These are phyloP conservation scores for Hylaeus volcanicus DNA, from an alignment of 1,140 invertebrate genomes.

Conservation along the genomic window DNA sequence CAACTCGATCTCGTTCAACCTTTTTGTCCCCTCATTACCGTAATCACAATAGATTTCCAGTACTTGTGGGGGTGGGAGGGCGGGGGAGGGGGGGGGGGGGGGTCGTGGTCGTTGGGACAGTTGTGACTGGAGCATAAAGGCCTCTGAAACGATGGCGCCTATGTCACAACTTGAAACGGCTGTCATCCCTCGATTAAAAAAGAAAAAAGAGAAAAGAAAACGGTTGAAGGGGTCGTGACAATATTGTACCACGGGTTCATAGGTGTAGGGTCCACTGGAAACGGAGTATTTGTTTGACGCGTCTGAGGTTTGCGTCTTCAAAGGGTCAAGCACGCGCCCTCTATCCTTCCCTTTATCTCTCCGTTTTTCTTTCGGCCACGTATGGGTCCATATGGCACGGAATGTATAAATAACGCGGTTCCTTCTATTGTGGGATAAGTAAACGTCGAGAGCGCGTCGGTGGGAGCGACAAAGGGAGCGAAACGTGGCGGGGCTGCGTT, in stretches of 20 bases:
- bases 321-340: constrained; percentile 64
- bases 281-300: constrained; percentile 63
- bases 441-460: constrained; percentile 43
- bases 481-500: not conserved
- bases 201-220: constrained; percentile 16
- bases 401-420: constrained; percentile 71
- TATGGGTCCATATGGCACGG: constrained; percentile 61
- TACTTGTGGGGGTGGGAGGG: not conserved
- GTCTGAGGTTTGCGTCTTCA: constrained; percentile 65
- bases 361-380: constrained; percentile 3
- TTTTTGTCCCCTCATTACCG: constrained; percentile 38
- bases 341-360: constrained; percentile 11
- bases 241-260: constrained; percentile 52
- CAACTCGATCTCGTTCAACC: constrained; percentile 37
- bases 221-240: constrained; percentile 33
- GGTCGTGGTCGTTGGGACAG: not conserved
- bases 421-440: constrained; percentile 69
- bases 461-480: constrained; percentile 33
- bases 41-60: constrained; percentile 41
- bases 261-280: not conserved
- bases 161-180: constrained; percentile 57
- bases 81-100: too few species aligned
- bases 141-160: constrained; percentile 23
- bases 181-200: constrained; percentile 33
- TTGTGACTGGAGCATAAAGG: constrained; percentile 9